Base-by-base conservation (phyloP, 2,888 invertebrate species). In the Agonopterix heracliana region DNA sequence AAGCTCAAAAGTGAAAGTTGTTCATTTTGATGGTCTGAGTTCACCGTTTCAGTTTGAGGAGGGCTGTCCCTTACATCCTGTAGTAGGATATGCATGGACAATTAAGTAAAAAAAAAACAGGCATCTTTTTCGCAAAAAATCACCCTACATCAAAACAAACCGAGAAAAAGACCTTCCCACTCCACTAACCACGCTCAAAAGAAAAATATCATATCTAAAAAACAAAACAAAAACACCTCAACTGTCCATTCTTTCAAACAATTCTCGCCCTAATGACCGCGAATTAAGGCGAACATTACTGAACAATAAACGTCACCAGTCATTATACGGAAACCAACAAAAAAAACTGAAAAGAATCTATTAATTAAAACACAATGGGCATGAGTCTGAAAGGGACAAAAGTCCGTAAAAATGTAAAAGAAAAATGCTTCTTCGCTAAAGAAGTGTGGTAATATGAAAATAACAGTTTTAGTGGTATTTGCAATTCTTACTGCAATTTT, bases 301-400 rank as follows among this genome's bases (percentile, higher is more conserved):
- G 50, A 60, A 59, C 59, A 61, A 61, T 58, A 56, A 59, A 52
- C 54, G 55, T 50, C 26, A 26, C 26, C 59, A 60, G 61, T 64
- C 60, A 63, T 60, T 62, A 60, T 57, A 56, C 57, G 48, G 57
- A 52, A 47, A 54, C 50, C 51, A 13, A 47, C 41, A 44, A 63
- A 60, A 60, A 67, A 68, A 63, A 65, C 60, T 63, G 68, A 74
- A 74, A 76, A 70, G 71, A 74, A 79, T 78, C 74, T 72, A 81
- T 78, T 79, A 79, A 78, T 81, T 79, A 80, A 70, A 66, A 60
- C 63, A 78, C 74, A 78, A 75, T 68, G 58, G 65, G 57, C 54
- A 63, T 48, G 54, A 51, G 53, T 56, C 53, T 64, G 68, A 68
- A 68, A 66, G 60, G 65, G 55, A 68, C 63, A 63, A 67, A 66